phyloP scores from a whole-genome alignment of 2,888 invertebrate species.

The Netelia inedita region DNA sequence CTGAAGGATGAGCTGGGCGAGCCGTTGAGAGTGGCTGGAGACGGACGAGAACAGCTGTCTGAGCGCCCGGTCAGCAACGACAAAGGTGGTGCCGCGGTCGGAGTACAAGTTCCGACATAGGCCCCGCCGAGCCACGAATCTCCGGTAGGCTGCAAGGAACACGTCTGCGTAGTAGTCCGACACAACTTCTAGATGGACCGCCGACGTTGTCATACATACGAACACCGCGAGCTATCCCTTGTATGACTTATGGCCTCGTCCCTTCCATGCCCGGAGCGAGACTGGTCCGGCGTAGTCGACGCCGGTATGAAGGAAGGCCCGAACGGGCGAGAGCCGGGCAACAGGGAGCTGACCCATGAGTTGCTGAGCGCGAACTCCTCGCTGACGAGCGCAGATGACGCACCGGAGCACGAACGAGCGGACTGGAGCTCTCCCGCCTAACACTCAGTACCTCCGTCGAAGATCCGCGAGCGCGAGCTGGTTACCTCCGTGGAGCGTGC shows the following conservation, averaged over 20 bases:
- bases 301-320: too few species aligned
- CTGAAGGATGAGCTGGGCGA: neutral
- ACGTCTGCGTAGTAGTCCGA: conserved; percentile 59
- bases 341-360: conserved; percentile 67
- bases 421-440: conserved; percentile 45
- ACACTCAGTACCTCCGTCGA: conserved; percentile 64
- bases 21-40: neutral
- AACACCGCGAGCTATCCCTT: conserved; percentile 49
- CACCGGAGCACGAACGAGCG: conserved; percentile 56
- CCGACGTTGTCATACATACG: neutral
- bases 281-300: conserved; percentile 61
- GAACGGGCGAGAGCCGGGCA: too few species aligned
- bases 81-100: conserved; percentile 52
- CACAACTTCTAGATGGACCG: conserved; percentile 67
- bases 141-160: conserved; percentile 67
- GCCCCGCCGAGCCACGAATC: conserved; percentile 69
- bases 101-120: conserved; percentile 18
- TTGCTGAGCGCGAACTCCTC: conserved; percentile 31
- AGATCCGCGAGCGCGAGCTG: neutral
- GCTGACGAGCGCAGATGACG: conserved; percentile 58
- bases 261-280: conserved; percentile 35
- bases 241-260: conserved; percentile 28
- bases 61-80: conserved; percentile 40
- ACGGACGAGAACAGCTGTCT: conserved; percentile 1
- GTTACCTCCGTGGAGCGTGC: conserved; percentile 48